phyloP scores from a whole-genome alignment of 2,888 invertebrate species.

The Therioaphis trifolii region DNA sequence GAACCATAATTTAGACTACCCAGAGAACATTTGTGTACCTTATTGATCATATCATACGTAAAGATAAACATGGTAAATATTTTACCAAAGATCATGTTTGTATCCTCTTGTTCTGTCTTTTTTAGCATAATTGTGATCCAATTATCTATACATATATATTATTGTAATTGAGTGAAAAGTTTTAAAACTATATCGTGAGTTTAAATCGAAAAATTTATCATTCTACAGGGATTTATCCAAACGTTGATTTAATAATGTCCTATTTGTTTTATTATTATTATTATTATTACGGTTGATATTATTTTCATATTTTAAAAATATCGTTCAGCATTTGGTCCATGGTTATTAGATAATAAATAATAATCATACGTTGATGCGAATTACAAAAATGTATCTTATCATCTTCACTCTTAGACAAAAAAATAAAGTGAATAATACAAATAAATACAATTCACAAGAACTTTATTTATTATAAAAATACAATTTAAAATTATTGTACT shows the following conservation, averaged over 20 bases:
- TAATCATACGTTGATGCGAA: neutral
- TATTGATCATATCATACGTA: constrained; percentile 30
- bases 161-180: constrained; percentile 29
- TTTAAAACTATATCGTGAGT: neutral
- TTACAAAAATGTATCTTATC: neutral
- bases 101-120: neutral
- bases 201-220: neutral
- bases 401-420: neutral
- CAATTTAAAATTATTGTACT: too few species aligned
- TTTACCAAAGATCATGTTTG: constrained; percentile 12
- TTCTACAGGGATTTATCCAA: constrained; percentile 40
- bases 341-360: neutral
- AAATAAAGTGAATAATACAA: neutral
- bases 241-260: neutral
- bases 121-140: constrained; percentile 21
- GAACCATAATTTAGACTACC: neutral
- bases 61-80: constrained; percentile 28
- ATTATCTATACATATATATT: neutral
- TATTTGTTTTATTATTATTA: neutral
- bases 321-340: neutral
- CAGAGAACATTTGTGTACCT: neutral
- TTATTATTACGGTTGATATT: too few species aligned
- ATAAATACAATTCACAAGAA: too few species aligned
- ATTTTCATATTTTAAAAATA: neutral
- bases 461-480: too few species aligned